Conservation (phyloP, 2,797 vertebrate species). For the Clarias laeviceps region DNA sequence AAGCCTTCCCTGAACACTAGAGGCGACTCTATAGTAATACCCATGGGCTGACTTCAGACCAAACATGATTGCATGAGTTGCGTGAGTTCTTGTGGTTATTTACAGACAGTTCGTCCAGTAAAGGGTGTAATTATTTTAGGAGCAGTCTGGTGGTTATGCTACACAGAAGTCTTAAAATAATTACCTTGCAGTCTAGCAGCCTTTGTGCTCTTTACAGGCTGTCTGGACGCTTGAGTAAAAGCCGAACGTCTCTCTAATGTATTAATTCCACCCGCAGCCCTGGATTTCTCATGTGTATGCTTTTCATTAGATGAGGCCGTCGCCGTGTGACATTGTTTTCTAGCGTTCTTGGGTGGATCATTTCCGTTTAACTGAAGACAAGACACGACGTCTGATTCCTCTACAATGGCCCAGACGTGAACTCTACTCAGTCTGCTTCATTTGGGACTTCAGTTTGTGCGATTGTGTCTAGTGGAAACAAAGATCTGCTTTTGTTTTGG, state of each 20-base stretch:
- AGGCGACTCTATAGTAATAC: not conserved
- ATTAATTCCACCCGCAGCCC: not conserved
- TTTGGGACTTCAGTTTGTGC: not conserved
- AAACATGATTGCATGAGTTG: too few relatives aligned
- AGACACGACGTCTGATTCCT: not conserved
- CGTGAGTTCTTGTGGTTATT: not conserved
- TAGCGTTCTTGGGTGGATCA: not conserved
- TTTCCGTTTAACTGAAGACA: not conserved
- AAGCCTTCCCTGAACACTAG: not conserved
- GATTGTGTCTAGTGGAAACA: not conserved
- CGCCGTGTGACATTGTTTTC: not conserved
- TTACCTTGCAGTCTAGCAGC: not conserved
- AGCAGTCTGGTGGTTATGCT: not conserved
- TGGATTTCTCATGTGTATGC: not conserved
- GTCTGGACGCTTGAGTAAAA: not conserved
- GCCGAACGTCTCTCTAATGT: not conserved
- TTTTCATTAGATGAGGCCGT: not conserved
- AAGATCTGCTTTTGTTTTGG: not conserved
- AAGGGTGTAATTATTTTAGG: not conserved
- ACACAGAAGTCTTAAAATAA: not conserved
- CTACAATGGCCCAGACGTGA: not conserved
- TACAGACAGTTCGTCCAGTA: not conserved
- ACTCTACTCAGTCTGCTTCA: not conserved
- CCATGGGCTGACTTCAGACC: not conserved
- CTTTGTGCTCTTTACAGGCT: not conserved